Conservation (phyloP, 2,113 vertebrate species). For the Phylloscopus trochilus region DNA sequence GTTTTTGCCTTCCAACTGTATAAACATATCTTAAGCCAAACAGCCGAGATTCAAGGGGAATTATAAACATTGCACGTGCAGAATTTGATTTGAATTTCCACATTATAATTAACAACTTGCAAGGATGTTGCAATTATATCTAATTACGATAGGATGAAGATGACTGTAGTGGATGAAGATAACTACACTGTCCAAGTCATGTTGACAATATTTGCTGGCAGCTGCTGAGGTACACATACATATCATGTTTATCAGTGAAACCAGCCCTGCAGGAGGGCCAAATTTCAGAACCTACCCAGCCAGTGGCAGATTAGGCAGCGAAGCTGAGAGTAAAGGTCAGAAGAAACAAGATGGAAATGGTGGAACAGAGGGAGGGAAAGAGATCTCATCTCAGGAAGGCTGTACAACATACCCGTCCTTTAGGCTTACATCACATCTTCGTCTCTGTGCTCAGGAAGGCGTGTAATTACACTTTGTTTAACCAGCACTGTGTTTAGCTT, state of each 20-base stretch:
- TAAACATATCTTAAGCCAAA: background rate
- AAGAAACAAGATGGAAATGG: background rate
- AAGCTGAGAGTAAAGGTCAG: background rate
- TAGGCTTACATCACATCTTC: background rate
- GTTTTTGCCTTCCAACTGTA: background rate
- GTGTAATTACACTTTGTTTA: background rate
- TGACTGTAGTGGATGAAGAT: background rate
- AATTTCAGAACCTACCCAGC: background rate
- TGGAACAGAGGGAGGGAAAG: background rate
- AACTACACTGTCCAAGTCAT: background rate
- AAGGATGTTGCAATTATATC: background rate
- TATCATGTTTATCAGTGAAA: background rate
- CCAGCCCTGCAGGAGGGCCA: fast-evolving
- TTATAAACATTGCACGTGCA: background rate
- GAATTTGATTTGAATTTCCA: background rate
- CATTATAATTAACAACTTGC: background rate
- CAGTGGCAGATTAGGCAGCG: background rate
- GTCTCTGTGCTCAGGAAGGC: background rate
- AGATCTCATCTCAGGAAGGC: background rate
- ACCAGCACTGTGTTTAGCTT: background rate
- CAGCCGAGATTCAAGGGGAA: background rate
- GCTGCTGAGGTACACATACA: background rate
- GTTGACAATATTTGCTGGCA: conserved; percentile 4
- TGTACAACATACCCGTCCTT: background rate
- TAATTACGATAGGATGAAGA: background rate